Evolutionary conservation across 2,888 invertebrate species (phyloP), one percentile per base, ranked within the genome.

Genomic region (Ischnura elegans): DNA sequence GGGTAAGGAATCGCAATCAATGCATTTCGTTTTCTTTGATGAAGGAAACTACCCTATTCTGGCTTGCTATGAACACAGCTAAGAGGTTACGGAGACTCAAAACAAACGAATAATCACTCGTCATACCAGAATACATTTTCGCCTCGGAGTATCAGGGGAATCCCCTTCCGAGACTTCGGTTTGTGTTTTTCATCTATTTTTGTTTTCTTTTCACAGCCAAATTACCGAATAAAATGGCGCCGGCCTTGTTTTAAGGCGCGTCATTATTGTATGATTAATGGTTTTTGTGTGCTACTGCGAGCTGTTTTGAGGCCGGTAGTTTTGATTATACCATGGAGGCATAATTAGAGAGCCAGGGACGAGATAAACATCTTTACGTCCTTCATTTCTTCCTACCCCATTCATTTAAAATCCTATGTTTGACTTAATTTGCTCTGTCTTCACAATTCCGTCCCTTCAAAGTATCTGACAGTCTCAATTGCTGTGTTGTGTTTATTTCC

Each of bases 241-340:
- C 76, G 76, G n/a, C 76, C 76, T 36, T 36, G 29, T 76, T 76
- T 76, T 36, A 36, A 16, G 36, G 29, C 76, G 10, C 13, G 76
- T 76, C 76, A 76, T 76, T 76, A 76, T 36, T 36, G 29, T 76
- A 36, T 76, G 76, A 76, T 76, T 36, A 76, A 76, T 76, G 76
- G 36, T 2, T 76, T 36, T 29, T 36, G 76, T 76, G 76, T 76
- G 76, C n/a, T n/a, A 76, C 36, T 3, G 51, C 51, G 36, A 76
- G 36, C 36, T 76, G 76, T 76, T 76, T 36, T 61, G 5, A n/a
- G 25, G 61, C 25, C 25, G 25, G 16, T 21, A 4, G 61, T 8
- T 61, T 76, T 36, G 76, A 76, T 76, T 76, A 29, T 76, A 76
- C 76, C 29, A 76, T 76, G 29, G 36, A 13, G 13, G 76, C 76